These are phyloP conservation scores for Trichopria drosophilae DNA, from an alignment of 2,888 invertebrate genomes.

Conservation along the genomic window DNA sequence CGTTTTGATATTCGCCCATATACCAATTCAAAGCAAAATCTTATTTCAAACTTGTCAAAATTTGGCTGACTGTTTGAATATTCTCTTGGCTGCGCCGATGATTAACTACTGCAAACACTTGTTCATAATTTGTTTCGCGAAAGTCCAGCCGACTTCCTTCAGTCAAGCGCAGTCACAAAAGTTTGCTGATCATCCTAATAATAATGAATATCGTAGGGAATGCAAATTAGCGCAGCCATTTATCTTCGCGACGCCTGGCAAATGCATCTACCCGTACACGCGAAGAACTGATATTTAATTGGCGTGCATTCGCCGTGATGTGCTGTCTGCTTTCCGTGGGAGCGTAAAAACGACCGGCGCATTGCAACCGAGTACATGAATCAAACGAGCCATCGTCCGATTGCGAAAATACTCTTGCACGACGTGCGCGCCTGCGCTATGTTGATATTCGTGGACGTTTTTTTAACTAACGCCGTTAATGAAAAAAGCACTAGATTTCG, in stretches of 20 bases:
- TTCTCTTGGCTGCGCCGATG: too few relatives aligned
- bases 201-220: constrained; percentile 53
- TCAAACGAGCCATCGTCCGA: constrained; percentile 16
- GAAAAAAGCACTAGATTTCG: too few relatives aligned
- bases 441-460: too few relatives aligned
- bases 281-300: constrained; percentile 52
- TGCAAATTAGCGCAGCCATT: constrained; percentile 54
- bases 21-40: too few relatives aligned
- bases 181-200: constrained; percentile 52
- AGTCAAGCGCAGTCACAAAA: constrained; percentile 30
- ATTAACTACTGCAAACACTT: too few relatives aligned
- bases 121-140: too few relatives aligned
- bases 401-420: constrained; percentile 28
- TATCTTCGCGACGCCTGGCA: constrained; percentile 50
- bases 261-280: constrained; percentile 47
- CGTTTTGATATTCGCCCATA: too few relatives aligned
- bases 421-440: too few relatives aligned
- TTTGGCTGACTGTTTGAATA: too few relatives aligned
- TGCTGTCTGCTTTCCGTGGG: constrained; percentile 17
- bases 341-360: constrained; percentile 29
- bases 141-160: too few relatives aligned
- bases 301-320: constrained; percentile 41
- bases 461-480: too few relatives aligned
- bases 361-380: constrained; percentile 26
- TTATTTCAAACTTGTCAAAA: too few relatives aligned